Conservation (phyloP, 2,797 vertebrate genomes). For the Cottoperca gobio region DNA sequence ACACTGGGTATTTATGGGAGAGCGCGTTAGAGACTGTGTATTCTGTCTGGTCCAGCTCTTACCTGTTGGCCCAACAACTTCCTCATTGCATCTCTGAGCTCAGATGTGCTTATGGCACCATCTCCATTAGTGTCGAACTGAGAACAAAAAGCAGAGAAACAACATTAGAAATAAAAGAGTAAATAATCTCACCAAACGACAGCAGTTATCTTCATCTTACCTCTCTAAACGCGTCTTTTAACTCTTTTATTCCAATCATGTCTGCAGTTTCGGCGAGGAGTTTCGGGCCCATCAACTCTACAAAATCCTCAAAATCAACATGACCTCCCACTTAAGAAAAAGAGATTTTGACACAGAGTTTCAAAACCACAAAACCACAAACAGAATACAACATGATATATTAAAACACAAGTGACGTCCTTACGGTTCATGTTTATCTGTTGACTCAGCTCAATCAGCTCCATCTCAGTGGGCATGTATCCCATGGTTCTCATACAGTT, state of each 20-base stretch:
- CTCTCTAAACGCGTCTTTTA: constrained; percentile 96
- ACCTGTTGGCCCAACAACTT: constrained; percentile 97
- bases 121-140: constrained; percentile 99
- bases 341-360: constrained; percentile 26
- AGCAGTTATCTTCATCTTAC: constrained; percentile 75
- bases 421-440: constrained; percentile 99
- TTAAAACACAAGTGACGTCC: constrained; percentile 4
- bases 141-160: constrained; percentile 17
- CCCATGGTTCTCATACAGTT: constrained; percentile 99
- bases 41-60: constrained; percentile 4
- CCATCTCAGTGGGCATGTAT: constrained; percentile 99
- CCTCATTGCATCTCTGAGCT: constrained; percentile 97
- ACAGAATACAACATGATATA: not conserved
- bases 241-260: constrained; percentile 98
- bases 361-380: constrained; percentile 6
- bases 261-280: constrained; percentile 97
- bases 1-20: not conserved
- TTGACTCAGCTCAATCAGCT: constrained; percentile 96
- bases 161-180: not conserved
- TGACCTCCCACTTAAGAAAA: constrained; percentile 91
- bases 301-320: constrained; percentile 98
- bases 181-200: not conserved
- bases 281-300: constrained; percentile 98
- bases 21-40: not conserved
- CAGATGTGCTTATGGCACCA: constrained; percentile 95